Conservation (phyloP, 2,797 vertebrate genomes). For the Bryconaethiops microstoma region DNA sequence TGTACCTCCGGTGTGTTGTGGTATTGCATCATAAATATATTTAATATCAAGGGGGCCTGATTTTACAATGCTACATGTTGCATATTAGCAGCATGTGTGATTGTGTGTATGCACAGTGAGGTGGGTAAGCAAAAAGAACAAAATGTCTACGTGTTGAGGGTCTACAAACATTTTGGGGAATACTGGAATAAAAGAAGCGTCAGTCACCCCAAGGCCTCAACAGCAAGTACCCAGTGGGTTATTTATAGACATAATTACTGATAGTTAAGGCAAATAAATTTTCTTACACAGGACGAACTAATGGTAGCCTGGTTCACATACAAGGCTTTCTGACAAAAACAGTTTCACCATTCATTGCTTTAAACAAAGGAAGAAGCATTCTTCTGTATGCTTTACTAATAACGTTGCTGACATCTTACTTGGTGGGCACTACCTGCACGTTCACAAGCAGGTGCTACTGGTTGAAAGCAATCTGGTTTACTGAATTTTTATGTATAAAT, state of each 20-base stretch:
- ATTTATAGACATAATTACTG: constrained; percentile 16
- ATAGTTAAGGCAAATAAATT: constrained; percentile 1
- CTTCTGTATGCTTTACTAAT: too few species aligned
- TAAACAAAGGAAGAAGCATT: not conserved
- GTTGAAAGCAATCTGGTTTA: not conserved
- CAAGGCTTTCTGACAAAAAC: not conserved
- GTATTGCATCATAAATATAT: too few species aligned
- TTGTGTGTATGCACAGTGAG: too few species aligned
- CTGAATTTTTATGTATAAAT: not conserved
- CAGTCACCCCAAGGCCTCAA: not conserved
- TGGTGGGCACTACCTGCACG: too few species aligned
- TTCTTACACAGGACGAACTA: not conserved
- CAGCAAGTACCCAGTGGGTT: constrained; percentile 21
- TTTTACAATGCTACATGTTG: too few species aligned
- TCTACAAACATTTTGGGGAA: too few species aligned
- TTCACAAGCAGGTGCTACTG: not conserved
- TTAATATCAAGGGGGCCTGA: too few species aligned
- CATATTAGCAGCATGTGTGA: too few species aligned
- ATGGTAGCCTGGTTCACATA: not conserved
- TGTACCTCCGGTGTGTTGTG: too few species aligned
- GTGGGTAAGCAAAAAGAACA: too few species aligned
- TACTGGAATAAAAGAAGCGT: not conserved
- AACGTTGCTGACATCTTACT: too few species aligned
- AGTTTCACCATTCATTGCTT: not conserved
- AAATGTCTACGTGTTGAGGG: too few species aligned